Base-by-base conservation (phyloP, 2,113 vertebrate genomes). In the Mormoops blainvillei region DNA sequence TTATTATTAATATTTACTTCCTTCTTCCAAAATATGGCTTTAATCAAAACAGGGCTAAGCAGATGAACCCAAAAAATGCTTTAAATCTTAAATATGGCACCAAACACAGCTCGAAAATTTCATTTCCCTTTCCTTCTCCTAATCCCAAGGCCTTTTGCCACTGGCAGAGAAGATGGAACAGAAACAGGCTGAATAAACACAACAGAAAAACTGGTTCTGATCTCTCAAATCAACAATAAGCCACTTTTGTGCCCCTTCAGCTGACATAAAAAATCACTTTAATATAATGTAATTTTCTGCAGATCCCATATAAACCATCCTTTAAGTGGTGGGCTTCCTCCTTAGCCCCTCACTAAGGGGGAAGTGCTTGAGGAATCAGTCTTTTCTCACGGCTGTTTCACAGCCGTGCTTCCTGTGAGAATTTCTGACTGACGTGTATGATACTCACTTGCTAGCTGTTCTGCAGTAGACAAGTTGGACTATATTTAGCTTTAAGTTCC, bases 241-340 rank as follows among this genome's bases (percentile, higher is more conserved):
- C 85, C 92, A 94, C 90, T 97, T 97, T 80, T 82, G 97, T 70
- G n/a, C 61, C 91, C 76, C 94, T 87, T 84, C 50, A 86, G 92
- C 74, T 94, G 96, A 96, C 89, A 98, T 97, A 94, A 96, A 67
- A 89, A 97, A 90, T 89, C 77, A 94, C 94, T 97, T 97, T 97
- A 98, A 97, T 90, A 92, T 94, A 41, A 97, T 87, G 80, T 91
- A 38, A 95, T 97, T 97, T 97, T 98, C 95, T 96, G n/a, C 71
- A 94, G 58, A 89, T 97, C 67, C 89, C 92, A 97, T 97, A 94
- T 97, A 97, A 97, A 88, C 67, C 96, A 8, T 20, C 68, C 89
- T 95, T 98, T 96, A 94, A 97, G 95, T 96, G 89, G 92, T 24
- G 14, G 56, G 18, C 82, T 93, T n/a, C n/a, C n/a, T n/a, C n/a